Base-by-base conservation (phyloP, 2,888 invertebrate species). In the Carabus problematicus region DNA sequence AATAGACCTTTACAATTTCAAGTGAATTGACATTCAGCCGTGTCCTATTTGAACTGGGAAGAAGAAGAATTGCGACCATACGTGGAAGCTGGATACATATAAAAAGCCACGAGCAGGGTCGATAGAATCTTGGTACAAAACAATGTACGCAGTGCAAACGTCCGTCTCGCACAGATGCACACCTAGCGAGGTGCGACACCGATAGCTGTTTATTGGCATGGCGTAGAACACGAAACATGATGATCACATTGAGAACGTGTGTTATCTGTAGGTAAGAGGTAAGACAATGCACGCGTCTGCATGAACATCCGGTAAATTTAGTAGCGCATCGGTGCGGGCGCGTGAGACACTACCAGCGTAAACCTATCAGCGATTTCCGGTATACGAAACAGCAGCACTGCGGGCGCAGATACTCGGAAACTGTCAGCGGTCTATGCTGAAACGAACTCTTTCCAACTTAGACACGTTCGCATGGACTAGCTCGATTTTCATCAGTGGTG, bases 221-320 rank as follows among this genome's bases (percentile, higher is more conserved):
- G 18, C 12, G 19, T 19, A 52, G 18, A 47, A 7, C n/a, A 47
- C 9, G 9, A 52, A 9, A 14, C 52, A 52, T 19, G 52, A 19
- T 40, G 39, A 56, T 56, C 56, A 56, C 29, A 40, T 16, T 42
- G 42, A 18, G 42, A 64, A 64, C 63, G 63, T 64, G 63, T 64
- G 63, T 55, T 64, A 64, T 64, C 63, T 43, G 42, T 14, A 8
- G n/a, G n/a, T 54, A 19, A 39, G 40, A 42, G 42, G 7, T 41
- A 64, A 54, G 63, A 64, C 63, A 64, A 64, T 64, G 55, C 63
- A 14, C 45, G 45, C 45, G 60, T n/a, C 42, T 64, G 63, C 63
- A 62, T 62, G 62, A 62, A 39, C 62, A 54, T 64, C 63, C 29
- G 56, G 41, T 40, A 54, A 42, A 19, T 64, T 54, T 54, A 52